phyloP scores from a whole-genome alignment of 2,797 vertebrate species.

The Pantherophis vulpinus region DNA sequence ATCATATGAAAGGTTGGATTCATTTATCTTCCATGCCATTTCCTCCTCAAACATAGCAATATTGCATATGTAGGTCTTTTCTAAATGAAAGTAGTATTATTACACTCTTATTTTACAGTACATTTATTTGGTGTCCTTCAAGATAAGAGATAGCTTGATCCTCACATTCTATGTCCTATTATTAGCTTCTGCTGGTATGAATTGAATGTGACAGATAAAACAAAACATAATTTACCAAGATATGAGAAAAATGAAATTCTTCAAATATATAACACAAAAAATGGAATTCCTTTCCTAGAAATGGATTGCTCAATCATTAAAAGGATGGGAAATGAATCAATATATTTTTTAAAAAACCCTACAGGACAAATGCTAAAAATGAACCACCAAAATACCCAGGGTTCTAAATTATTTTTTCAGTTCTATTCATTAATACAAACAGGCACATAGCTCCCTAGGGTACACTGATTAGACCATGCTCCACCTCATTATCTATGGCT shows the following conservation, averaged over 20 bases:
- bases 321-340: background rate
- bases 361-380: too few relatives aligned
- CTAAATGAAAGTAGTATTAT: background rate
- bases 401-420: background rate
- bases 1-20: background rate
- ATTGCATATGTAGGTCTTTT: background rate
- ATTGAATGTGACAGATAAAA: background rate
- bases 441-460: background rate
- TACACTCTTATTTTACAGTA: background rate
- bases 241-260: background rate
- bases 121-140: background rate
- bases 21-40: background rate
- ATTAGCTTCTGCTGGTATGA: conserved; percentile 13
- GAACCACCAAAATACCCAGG: background rate
- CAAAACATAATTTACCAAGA: background rate
- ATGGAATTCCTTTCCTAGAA: background rate
- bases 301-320: background rate
- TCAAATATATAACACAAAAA: background rate
- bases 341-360: background rate
- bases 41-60: background rate
- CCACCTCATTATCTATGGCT: background rate
- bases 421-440: background rate
- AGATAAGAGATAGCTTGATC: background rate
- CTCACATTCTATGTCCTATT: background rate
- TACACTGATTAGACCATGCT: background rate